These are phyloP conservation scores for Homarus americanus DNA, from an alignment of 1,140 invertebrate genomes.

Conservation along the genomic window DNA sequence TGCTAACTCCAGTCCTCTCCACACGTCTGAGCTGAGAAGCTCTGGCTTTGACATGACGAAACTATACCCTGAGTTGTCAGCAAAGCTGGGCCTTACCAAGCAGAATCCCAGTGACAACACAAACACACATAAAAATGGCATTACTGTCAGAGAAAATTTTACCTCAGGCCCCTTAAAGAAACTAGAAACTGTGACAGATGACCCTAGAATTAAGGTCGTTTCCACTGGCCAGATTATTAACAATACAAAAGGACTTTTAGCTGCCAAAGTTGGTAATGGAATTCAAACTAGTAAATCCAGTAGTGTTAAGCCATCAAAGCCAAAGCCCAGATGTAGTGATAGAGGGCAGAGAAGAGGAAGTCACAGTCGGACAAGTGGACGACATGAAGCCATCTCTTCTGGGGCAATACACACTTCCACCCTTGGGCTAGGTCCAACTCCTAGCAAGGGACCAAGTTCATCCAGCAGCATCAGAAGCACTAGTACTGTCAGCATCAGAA, in stretches of 20 bases:
- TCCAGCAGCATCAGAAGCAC: constrained; percentile 30
- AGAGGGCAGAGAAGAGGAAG: constrained; percentile 43
- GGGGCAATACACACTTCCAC: constrained; percentile 22
- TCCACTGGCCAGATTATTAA: constrained; percentile 65
- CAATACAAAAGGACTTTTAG: constrained; percentile 54
- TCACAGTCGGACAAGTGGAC: constrained; percentile 43
- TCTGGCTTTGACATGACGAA: constrained; percentile 67
- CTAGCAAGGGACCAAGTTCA: constrained; percentile 57
- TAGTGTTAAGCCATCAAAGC: constrained; percentile 50
- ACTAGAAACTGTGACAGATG: constrained; percentile 56
- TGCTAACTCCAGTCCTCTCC: constrained; percentile 60
- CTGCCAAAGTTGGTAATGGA: constrained; percentile 57
- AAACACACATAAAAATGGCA: constrained; percentile 58
- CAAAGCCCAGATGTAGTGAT: constrained; percentile 52
- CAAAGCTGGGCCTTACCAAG: constrained; percentile 63
- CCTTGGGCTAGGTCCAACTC: constrained; percentile 11
- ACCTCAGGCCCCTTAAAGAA: constrained; percentile 53
- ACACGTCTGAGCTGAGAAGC: constrained; percentile 59
- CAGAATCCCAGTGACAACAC: constrained; percentile 46
- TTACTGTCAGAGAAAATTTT: constrained; percentile 59
- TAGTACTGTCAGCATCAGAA: constrained; percentile 34
- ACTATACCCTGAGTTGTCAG: constrained; percentile 63
- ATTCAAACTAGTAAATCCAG: constrained; percentile 57
- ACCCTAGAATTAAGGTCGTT: constrained; percentile 64
- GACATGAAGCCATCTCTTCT: constrained; percentile 27